Evolutionary conservation across 2,797 vertebrate genomes (phyloP).

Genomic region (Sphaeramia orbicularis): DNA sequence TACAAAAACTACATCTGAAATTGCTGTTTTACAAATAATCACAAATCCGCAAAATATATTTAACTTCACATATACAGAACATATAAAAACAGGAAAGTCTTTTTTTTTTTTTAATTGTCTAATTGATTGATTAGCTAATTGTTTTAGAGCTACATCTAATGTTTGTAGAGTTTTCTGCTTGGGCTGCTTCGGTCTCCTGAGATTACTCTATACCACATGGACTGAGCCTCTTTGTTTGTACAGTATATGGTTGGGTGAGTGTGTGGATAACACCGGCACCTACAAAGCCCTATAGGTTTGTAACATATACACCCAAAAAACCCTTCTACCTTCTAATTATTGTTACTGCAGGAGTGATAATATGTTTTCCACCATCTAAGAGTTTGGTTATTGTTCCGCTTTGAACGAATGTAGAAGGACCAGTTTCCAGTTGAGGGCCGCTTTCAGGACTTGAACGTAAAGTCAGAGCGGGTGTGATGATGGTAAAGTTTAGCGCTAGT

Average conservation of each 20-base stretch:
- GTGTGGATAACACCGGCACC: conserved; percentile 48
- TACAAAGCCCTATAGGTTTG: conserved; percentile 33
- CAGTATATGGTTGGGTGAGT: conserved; percentile 40
- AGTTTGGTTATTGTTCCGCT: conserved; percentile 41
- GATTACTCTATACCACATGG: conserved; percentile 48
- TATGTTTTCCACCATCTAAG: conserved; percentile 36
- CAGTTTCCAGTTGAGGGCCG: conserved; percentile 54
- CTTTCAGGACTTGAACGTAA: conserved; percentile 44
- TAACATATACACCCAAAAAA: conserved; percentile 7
- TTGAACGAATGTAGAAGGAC: conserved; percentile 43
- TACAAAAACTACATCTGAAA: no score
- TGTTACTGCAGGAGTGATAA: conserved; percentile 22
- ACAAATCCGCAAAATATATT: no score
- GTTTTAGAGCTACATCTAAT: conserved; percentile 10
- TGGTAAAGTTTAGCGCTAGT: conserved; percentile 65
- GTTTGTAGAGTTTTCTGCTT: conserved; percentile 32
- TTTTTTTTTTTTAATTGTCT: no score
- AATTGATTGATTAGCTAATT: background rate
- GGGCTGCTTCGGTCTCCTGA: conserved; percentile 26
- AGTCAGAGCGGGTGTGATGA: conserved; percentile 63
- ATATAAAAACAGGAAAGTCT: background rate
- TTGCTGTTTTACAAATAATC: no score
- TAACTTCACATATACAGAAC: background rate
- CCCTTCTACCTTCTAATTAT: conserved; percentile 13
- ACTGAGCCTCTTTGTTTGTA: conserved; percentile 47